Evolutionary conservation across 1,140 invertebrate genomes (phyloP).

Genomic region (Sinonovacula constricta): DNA sequence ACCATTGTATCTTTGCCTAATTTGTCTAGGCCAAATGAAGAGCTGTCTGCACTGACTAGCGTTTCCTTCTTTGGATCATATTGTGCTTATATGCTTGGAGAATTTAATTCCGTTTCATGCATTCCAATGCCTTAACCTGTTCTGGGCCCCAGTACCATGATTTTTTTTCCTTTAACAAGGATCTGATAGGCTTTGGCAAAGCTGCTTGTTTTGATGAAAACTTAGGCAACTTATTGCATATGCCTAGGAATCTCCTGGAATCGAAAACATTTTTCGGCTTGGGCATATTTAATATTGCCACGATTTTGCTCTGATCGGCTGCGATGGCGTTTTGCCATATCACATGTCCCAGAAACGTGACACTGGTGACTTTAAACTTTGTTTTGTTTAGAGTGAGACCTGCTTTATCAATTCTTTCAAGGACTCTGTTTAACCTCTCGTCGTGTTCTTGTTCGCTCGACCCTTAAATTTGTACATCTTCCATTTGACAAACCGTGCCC

Average conservation of each 20-base stretch:
- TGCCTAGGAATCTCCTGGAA: not conserved
- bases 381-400: too few relatives aligned
- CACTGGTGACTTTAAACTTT: too few relatives aligned
- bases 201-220: not conserved
- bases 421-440: slow-evolving; percentile 55
- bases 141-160: not conserved
- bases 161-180: not conserved
- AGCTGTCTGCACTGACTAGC: not conserved
- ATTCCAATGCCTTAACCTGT: not conserved
- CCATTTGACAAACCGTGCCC: slow-evolving; percentile 49
- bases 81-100: not conserved
- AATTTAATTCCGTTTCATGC: not conserved
- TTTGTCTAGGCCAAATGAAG: not conserved
- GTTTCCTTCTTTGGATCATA: slow-evolving; percentile 3
- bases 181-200: not conserved
- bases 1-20: slow-evolving; percentile 1
- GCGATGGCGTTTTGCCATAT: too few relatives aligned
- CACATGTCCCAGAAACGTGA: too few relatives aligned
- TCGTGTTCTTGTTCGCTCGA: slow-evolving; percentile 54
- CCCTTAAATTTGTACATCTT: slow-evolving; percentile 66
- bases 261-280: slow-evolving; percentile 2
- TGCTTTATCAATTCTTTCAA: slow-evolving; percentile 55
- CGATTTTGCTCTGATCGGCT: too few relatives aligned
- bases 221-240: slow-evolving; percentile 11
- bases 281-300: slow-evolving; percentile 70